Conservation (phyloP, 2,888 invertebrate species). For the Drosophila diplacantha region DNA sequence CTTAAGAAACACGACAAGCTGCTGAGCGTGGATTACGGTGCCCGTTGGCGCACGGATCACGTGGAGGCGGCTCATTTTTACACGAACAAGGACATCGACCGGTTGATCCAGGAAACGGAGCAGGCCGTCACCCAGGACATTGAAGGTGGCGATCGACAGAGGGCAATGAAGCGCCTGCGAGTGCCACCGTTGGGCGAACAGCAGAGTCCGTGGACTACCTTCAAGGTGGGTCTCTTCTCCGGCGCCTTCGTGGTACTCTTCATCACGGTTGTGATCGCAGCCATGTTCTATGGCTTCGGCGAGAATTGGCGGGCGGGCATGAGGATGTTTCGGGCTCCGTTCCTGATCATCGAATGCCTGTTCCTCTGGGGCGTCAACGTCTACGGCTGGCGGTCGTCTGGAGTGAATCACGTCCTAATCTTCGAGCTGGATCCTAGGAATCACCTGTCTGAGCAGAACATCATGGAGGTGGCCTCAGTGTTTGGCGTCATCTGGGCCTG, state of each 20-base stretch:
- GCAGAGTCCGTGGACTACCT: constrained; percentile 89
- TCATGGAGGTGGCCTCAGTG: constrained; percentile 87
- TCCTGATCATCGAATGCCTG: constrained; percentile 86
- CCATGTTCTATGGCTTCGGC: constrained; percentile 78
- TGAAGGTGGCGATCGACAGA: constrained; percentile 88
- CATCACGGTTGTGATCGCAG: constrained; percentile 84
- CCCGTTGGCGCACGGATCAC: constrained; percentile 86
- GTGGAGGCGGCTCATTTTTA: constrained; percentile 91
- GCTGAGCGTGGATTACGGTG: constrained; percentile 84
- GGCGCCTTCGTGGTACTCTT: constrained; percentile 88
- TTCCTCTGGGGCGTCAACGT: constrained; percentile 89
- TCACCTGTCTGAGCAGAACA: constrained; percentile 86
- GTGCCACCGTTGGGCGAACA: constrained; percentile 92
- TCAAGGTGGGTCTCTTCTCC: constrained; percentile 89
- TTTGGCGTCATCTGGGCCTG: constrained; percentile 87
- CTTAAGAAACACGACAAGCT: constrained; percentile 94
- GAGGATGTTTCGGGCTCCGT: constrained; percentile 87
- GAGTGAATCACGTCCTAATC: constrained; percentile 90
- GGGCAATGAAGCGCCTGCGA: constrained; percentile 90
- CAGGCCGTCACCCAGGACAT: constrained; percentile 83
- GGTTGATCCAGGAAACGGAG: constrained; percentile 87
- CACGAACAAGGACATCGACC: constrained; percentile 90
- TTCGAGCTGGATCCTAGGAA: constrained; percentile 89
- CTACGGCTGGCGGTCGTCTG: constrained; percentile 89
- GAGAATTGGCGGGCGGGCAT: constrained; percentile 84